A percentile compares a stretch with the other conserved stretches of the same genome.
Conservation (phyloP, 2,113 vertebrate species). For the Capra hircus region DNA sequence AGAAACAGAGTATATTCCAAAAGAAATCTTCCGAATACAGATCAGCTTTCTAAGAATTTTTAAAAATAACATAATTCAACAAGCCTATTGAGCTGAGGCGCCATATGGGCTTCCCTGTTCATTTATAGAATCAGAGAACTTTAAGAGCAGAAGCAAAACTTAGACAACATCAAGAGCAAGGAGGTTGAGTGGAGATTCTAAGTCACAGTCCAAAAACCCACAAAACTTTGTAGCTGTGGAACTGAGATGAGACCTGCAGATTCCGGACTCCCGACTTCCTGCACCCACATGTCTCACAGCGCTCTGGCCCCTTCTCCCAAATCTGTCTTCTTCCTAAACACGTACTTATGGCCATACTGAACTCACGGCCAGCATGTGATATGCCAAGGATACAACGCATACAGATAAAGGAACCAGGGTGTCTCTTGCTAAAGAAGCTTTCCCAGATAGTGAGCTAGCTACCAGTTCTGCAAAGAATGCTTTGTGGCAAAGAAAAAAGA, state of each 20-base stretch:
- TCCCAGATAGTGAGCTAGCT: neutral
- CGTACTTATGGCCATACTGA: fast-evolving
- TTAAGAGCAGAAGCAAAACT: neutral
- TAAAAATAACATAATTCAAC: neutral
- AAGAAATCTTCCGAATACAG: neutral
- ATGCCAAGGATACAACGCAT: too few species aligned
- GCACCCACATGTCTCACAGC: neutral
- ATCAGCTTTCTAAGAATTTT: neutral
- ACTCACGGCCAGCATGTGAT: fast-evolving
- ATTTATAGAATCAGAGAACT: neutral
- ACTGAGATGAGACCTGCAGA: neutral
- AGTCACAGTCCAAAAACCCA: neutral
- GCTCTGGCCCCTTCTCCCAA: neutral
- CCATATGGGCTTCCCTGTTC: neutral
- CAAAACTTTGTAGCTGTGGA: fast-evolving
- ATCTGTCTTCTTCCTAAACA: neutral
- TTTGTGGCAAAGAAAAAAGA: neutral
- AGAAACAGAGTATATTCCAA: neutral
- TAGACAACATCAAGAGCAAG: neutral
- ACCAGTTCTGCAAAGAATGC: too few species aligned
- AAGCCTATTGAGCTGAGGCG: neutral
- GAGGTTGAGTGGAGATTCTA: neutral
- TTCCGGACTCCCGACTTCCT: neutral
- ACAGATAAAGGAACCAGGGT: neutral
- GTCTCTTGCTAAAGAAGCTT: neutral